Evolutionary conservation across 2,113 vertebrate genomes (phyloP), one percentile per base, ranked within the genome.

Genomic region (Calypte anna): DNA sequence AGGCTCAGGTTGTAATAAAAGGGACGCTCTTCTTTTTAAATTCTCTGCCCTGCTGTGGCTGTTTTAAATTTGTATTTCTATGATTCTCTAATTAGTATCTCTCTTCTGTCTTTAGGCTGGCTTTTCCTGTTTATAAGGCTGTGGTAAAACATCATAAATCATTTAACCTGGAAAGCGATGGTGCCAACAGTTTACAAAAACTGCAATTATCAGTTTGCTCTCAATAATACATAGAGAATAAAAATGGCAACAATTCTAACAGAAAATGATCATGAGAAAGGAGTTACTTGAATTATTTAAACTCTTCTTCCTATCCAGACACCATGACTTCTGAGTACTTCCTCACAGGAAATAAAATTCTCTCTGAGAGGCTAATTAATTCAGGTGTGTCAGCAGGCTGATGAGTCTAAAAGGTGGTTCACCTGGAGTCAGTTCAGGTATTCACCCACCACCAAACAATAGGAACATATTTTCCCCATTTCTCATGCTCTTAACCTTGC

Each of bases 41-140:
- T 88, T 92, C 69, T 86, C 76, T 94, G 76, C 64, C 76, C 82
- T 68, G 55, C 80, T 86, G 73, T 74, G 76, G 64, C 64, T 93
- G 70, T 46, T 96, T 78, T 86, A 96, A 93, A 95, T 95, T 81
- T 94, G 91, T 94, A 88, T 95, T 96, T 93, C 80, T 96, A 78
- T 92, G 86, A 48, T 94, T 95, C 76, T 44, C 61, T 96, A 96
- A 96, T 95, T 96, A 96, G 80, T 86, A 44, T 95, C 69, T 91
- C 85, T 79, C 91, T 86, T 75, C 92, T 83, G 92, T 94, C 91
- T 96, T 91, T 84, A 92, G 88, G 88, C 86, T 94, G 95, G 86
- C 76, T 93, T 96, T 95, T 96, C 94, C 92, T 96, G 95, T 95
- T 96, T 92, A 44, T 61, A 83, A 95, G 38, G 30, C 73, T 75